Evolutionary conservation across 2,888 invertebrate genomes (phyloP).

Genomic region (Galerucella pusilla): DNA sequence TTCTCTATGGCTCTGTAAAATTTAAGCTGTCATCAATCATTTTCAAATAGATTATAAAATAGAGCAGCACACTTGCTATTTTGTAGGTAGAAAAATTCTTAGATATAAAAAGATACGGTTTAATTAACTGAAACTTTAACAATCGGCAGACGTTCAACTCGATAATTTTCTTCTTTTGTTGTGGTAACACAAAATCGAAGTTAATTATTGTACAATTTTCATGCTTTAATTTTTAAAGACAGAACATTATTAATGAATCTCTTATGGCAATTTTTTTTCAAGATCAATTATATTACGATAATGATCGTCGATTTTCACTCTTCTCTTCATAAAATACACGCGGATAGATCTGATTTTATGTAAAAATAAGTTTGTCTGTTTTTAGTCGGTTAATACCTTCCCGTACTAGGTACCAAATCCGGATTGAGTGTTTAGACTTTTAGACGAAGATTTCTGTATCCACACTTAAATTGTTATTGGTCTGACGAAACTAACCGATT

Average conservation of each 20-base stretch:
- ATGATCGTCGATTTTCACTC: conserved; percentile 50
- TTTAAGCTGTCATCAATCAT: too few relatives aligned
- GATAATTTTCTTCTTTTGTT: neutral
- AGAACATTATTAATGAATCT: conserved; percentile 42
- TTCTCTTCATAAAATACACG: conserved; percentile 45
- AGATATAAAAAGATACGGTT: too few relatives aligned
- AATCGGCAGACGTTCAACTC: neutral
- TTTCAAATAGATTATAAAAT: too few relatives aligned
- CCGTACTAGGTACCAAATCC: conserved; percentile 43
- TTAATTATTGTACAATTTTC: conserved; percentile 4
- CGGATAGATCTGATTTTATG: conserved; percentile 48
- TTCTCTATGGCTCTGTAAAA: too few relatives aligned
- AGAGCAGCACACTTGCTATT: too few relatives aligned
- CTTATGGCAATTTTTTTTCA: conserved; percentile 36
- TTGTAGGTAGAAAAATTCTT: too few relatives aligned
- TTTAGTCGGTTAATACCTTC: conserved; percentile 21
- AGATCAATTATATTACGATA: conserved; percentile 46
- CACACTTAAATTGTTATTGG: conserved; percentile 35
- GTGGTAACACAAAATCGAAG: neutral
- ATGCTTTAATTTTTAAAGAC: conserved; percentile 22
- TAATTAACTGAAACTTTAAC: too few relatives aligned
- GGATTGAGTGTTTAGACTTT: neutral
- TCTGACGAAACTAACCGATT: neutral
- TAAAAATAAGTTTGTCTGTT: conserved; percentile 48
- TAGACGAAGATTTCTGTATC: conserved; percentile 13